These are phyloP conservation scores for Lepidurus apus DNA, from an alignment of 1,140 invertebrate species.

Conservation along the genomic window DNA sequence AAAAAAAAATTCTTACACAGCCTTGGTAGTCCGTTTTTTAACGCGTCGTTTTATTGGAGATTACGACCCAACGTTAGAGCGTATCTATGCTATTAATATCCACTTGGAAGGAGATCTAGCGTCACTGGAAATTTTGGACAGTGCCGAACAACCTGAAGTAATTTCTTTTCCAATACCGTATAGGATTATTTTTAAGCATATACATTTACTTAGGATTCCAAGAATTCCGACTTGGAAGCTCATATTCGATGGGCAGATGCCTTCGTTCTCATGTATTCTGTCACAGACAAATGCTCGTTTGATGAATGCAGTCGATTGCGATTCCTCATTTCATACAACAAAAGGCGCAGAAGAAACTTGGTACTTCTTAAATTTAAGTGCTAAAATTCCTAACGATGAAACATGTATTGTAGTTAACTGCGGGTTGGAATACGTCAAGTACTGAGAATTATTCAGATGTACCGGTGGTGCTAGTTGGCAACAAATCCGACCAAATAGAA, in stretches of 20 bases:
- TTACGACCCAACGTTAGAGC: slow-evolving; percentile 72
- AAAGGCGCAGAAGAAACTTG: slow-evolving; percentile 56
- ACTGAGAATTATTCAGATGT: slow-evolving; percentile 48
- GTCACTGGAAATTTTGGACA: slow-evolving; percentile 54
- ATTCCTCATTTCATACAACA: slow-evolving; percentile 72
- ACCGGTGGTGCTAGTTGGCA: slow-evolving; percentile 71
- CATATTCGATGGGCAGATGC: slow-evolving; percentile 63
- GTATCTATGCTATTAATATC: slow-evolving; percentile 68
- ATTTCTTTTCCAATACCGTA: slow-evolving; percentile 33
- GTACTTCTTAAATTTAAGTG: slow-evolving; percentile 41
- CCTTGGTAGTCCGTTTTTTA: slow-evolving; percentile 71
- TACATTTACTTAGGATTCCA: slow-evolving; percentile 42
- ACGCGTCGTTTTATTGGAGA: slow-evolving; percentile 76
- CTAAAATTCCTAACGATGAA: slow-evolving; percentile 1
- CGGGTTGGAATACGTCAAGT: slow-evolving; percentile 38
- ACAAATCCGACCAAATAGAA: slow-evolving; percentile 66
- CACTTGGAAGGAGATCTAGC: slow-evolving; percentile 70
- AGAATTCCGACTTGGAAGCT: slow-evolving; percentile 61
- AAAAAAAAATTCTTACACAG: slow-evolving; percentile 48
- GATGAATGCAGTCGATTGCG: slow-evolving; percentile 64
- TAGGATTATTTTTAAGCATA: slow-evolving; percentile 26
- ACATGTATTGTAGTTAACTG: slow-evolving; percentile 47
- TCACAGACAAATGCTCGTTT: slow-evolving; percentile 47
- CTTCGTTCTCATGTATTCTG: slow-evolving; percentile 47
- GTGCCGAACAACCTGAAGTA: slow-evolving; percentile 44